These are phyloP conservation scores for Drosophila borborema DNA, from an alignment of 2,888 invertebrate species.

Conservation along the genomic window DNA sequence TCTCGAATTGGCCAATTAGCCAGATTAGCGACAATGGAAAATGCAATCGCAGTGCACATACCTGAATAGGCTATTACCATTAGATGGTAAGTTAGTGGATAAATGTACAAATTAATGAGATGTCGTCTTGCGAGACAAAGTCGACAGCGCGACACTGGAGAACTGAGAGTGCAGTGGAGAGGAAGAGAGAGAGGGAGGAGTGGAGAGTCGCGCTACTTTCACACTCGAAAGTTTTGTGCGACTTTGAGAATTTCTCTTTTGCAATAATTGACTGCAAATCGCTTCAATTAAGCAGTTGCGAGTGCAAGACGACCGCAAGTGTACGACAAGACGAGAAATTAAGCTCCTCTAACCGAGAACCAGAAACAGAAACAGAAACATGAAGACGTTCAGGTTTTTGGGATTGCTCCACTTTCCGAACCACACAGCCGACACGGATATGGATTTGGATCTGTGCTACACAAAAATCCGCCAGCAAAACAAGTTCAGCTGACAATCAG, in stretches of 20 bases:
- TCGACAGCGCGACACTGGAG: conserved; percentile 18
- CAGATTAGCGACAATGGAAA: conserved; percentile 14
- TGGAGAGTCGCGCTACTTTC: conserved; percentile 62
- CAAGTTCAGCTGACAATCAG: conserved; percentile 78
- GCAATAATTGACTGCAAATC: conserved; percentile 78
- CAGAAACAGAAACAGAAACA: conserved; percentile 54
- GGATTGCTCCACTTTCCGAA: conserved; percentile 70
- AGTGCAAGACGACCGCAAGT: conserved; percentile 49
- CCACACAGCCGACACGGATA: conserved; percentile 62
- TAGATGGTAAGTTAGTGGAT: conserved; percentile 11
- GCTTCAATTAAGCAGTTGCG: conserved; percentile 71
- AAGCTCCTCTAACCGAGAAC: conserved; percentile 53
- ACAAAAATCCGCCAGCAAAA: conserved; percentile 64
- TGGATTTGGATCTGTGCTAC: conserved; percentile 62
- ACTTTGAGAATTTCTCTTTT: conserved; percentile 77
- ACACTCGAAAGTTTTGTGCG: conserved; percentile 66
- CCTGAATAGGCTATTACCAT: conserved; percentile 24
- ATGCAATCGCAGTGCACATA: conserved; percentile 8
- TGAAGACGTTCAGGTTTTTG: conserved; percentile 66
- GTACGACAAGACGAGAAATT: conserved; percentile 35
- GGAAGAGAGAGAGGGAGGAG: background rate
- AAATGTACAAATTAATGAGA: conserved; percentile 9
- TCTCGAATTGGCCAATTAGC: conserved; percentile 45
- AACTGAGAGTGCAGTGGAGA: conserved; percentile 5
- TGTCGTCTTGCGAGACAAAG: conserved; percentile 16